Percentiles rank a stretch among this genome's conserved stretches.
phyloP scores from a whole-genome alignment of 2,888 invertebrate species.

The Aelia acuminata region DNA sequence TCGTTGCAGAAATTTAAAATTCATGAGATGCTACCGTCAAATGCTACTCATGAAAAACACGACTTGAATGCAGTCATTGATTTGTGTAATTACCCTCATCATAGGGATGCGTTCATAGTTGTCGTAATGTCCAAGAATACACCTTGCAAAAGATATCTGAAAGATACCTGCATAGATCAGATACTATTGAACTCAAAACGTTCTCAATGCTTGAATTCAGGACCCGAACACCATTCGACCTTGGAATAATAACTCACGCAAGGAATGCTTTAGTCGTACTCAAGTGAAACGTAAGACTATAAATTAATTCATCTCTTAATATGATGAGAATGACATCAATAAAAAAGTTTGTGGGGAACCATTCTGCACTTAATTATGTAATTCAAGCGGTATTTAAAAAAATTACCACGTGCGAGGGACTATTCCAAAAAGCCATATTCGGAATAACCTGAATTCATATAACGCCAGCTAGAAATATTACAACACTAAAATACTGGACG shows the following conservation, averaged over 20 bases:
- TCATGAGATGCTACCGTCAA: background rate
- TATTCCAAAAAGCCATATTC: too few relatives aligned
- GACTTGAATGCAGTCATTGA: background rate
- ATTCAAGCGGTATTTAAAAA: too few relatives aligned
- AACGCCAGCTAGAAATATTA: background rate
- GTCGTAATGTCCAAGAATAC: background rate
- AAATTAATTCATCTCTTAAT: background rate
- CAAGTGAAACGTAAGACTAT: background rate
- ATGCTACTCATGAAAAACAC: background rate
- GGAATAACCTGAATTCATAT: background rate
- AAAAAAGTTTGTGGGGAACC: too few relatives aligned
- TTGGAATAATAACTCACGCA: background rate
- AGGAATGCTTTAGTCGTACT: background rate
- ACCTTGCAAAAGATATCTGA: background rate
- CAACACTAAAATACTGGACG: background rate
- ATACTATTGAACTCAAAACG: too few relatives aligned
- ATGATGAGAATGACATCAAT: background rate
- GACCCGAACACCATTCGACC: background rate
- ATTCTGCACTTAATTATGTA: too few relatives aligned
- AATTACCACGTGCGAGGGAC: too few relatives aligned
- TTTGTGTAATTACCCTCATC: background rate
- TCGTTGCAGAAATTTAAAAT: background rate
- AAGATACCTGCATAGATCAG: too few relatives aligned
- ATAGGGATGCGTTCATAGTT: background rate
- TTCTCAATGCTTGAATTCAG: background rate